Conservation (phyloP, 2,888 invertebrate species). For the Zootermopsis nevadensis region DNA sequence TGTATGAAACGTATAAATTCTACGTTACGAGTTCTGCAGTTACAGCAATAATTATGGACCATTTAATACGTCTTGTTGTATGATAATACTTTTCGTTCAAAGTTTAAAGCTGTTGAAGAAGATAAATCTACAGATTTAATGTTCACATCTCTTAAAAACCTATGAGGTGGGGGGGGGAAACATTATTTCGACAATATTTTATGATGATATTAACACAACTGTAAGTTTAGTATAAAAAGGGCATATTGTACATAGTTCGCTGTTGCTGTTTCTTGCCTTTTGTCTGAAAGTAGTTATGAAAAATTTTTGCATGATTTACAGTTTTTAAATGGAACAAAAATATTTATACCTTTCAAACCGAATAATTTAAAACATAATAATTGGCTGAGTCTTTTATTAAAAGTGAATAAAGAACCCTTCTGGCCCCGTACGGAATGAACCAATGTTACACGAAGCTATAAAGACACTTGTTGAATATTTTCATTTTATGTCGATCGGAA, state of each 20-base stretch:
- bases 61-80: conserved; percentile 14
- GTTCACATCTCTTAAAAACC: not conserved
- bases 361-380: too few species aligned
- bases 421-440: too few species aligned
- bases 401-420: too few species aligned
- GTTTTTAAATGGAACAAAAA: too few species aligned
- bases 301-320: too few species aligned
- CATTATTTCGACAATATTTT: not conserved
- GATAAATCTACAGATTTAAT: not conserved
- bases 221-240: not conserved
- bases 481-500: too few species aligned
- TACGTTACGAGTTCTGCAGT: not conserved
- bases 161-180: not conserved
- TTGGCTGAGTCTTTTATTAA: too few species aligned
- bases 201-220: not conserved
- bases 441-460: too few species aligned
- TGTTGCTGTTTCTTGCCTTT: too few species aligned
- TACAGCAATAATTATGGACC: not conserved
- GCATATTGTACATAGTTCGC: not conserved
- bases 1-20: conserved; percentile 4
- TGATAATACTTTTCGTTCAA: conserved; percentile 4
- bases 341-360: too few species aligned
- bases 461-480: too few species aligned
- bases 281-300: too few species aligned
- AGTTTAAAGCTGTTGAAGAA: not conserved